Base-by-base conservation (phyloP, 2,888 invertebrate species). In the Lepidochrysops patricia region DNA sequence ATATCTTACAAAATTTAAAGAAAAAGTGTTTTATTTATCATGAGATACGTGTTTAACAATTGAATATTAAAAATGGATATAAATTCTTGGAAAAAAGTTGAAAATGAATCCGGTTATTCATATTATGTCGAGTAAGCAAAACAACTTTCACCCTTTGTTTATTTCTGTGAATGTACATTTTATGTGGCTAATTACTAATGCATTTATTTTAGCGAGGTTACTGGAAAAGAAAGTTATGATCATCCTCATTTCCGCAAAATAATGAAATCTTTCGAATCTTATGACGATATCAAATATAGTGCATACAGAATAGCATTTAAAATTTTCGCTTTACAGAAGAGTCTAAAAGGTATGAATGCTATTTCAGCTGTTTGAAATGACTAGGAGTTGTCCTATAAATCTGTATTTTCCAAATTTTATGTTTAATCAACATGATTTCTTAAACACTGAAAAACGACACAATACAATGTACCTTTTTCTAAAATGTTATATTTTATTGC, bases 251-350 rank as follows among this genome's bases (percentile, higher is more conserved):
- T 92, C 80, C 73, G 78, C 35, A 90, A 90, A 66, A 89, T 93
- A 13, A 82, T 91, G 72, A 86, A 90, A 65, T 81, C 84, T 43
- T 76, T 94, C 26, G 90, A 92, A 66, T 92, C 92, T 61, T 93
- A 91, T 70, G 92, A 94, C 72, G 90, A 89, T 56, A 93, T 96
- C 62, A 93, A 93, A 73, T 95, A 95, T 80, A 92, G 93, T 64
- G 92, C 93, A 2, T 96, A 96, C 73, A 90, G 95, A 66, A 92
- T 94, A 63, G 95, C 95, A 13, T 91, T 93, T 64, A 96, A 96
- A 82, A 86, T 84, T 64, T 81, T 75, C 69, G 72, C 74, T 37
- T 68, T 88, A 62, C 88, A 86, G 69, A 81, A 73, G 66, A 74
- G 91, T 67, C 84, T 95, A 34, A 90, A 90, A 76, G 92, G 95